These are phyloP conservation scores for Brachionus sp. DNA, from an alignment of 1,140 invertebrate genomes.

Conservation along the genomic window DNA sequence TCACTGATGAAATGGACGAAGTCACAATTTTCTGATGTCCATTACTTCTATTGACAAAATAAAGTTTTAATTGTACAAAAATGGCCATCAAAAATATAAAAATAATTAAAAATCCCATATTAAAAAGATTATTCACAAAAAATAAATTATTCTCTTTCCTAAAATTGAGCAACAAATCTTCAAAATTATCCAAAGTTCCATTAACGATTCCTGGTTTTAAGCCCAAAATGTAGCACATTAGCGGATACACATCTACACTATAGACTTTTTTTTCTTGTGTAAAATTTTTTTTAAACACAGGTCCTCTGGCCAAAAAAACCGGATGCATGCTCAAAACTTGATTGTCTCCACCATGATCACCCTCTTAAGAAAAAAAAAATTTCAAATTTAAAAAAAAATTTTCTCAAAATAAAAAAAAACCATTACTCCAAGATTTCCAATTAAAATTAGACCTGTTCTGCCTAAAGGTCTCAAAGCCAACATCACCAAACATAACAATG, in stretches of 20 bases:
- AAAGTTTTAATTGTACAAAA: background rate
- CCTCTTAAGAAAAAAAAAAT: constrained; percentile 51
- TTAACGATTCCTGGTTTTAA: background rate
- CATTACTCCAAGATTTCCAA: background rate
- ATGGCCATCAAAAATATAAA: background rate
- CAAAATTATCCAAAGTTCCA: background rate
- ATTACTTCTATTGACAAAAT: background rate
- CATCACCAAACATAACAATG: constrained; percentile 26
- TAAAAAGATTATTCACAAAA: background rate
- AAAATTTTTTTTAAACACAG: constrained; percentile 63
- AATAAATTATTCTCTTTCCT: background rate
- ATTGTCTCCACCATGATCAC: constrained; percentile 69
- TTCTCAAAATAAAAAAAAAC: background rate
- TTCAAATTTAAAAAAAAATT: background rate
- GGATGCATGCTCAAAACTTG: constrained; percentile 65
- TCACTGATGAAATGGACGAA: background rate
- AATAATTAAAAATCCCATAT: constrained; percentile 11
- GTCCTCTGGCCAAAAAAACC: constrained; percentile 69
- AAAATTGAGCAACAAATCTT: background rate
- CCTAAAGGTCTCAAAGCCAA: constrained; percentile 13
- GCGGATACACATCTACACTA: constrained; percentile 18
- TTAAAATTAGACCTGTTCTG: background rate
- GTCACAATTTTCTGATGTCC: background rate
- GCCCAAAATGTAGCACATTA: constrained; percentile 2
- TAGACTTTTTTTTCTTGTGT: constrained; percentile 47